Conservation (phyloP, 2,888 invertebrate species). For the Stenolophus ochropezus region DNA sequence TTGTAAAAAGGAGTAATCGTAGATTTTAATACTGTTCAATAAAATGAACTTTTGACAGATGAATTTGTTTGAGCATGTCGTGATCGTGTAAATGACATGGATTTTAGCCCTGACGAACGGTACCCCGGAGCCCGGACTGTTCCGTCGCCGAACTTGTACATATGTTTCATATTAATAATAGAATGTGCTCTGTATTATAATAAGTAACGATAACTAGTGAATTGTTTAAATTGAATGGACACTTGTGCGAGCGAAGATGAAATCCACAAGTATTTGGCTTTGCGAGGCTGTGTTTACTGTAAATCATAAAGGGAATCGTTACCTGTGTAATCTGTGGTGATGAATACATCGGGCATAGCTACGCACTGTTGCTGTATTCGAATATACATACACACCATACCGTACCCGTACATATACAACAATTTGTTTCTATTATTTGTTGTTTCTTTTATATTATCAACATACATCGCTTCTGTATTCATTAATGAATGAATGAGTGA, state of each 20-base stretch:
- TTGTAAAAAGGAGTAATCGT: constrained; percentile 59
- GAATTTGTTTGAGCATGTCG: constrained; percentile 43
- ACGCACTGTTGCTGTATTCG: constrained; percentile 69
- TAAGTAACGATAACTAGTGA: constrained; percentile 57
- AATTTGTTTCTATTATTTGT: constrained; percentile 56
- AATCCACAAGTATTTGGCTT: constrained; percentile 78
- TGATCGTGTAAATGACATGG: constrained; percentile 45
- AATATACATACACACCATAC: constrained; percentile 50
- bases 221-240: constrained; percentile 58
- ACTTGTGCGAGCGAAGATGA: constrained; percentile 64
- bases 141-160: constrained; percentile 52
- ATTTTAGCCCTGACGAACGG: constrained; percentile 57
- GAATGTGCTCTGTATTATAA: constrained; percentile 59
- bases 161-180: constrained; percentile 57
- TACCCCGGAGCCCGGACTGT: constrained; percentile 9
- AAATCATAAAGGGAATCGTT: constrained; percentile 72
- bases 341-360: constrained; percentile 68
- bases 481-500: constrained; percentile 41
- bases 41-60: constrained; percentile 54
- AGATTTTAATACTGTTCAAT: constrained; percentile 60
- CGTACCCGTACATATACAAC: constrained; percentile 40
- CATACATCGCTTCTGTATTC: constrained; percentile 47
- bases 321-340: constrained; percentile 67
- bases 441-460: constrained; percentile 36
- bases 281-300: constrained; percentile 77